Base-by-base conservation (phyloP, 2,797 vertebrate genomes). In the Acipenser ruthenus region DNA sequence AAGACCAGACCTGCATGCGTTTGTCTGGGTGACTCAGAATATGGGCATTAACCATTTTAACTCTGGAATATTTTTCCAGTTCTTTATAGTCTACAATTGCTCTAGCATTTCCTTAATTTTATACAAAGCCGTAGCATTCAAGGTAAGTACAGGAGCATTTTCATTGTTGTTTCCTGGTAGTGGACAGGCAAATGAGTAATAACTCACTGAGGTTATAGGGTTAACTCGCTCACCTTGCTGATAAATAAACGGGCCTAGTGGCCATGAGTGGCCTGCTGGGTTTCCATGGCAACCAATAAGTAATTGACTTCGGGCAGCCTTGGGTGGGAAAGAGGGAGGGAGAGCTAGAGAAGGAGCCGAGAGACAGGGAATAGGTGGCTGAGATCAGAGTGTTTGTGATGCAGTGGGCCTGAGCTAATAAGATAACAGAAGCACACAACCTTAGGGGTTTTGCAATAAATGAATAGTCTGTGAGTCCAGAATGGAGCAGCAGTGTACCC, bases 241-340 rank as follows among this genome's bases (percentile, higher is more conserved):
- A 63, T 64, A 37, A 80, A 77, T 13, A 9, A 62, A 51, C 71
- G 59, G 53, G 65, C 73, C 61, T 50, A 63, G 49, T 67, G 68
- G 64, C 66, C 69, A 58, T 8, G 50, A 67, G 55, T 50, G 47
- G 49, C 63, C 68, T 62, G 63, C 63, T 23, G 59, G 47, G 74
- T 73, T 70, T 63, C 80, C 72, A 76, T 70, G 72, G 77, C 71
- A 78, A 83, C 70, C 68, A 58, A 66, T 72, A 70, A 76, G 73
- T 70, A 69, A 64, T 62, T 60, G 62, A 64, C 53, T 68, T 62
- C 55, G 70, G 67, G 15, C 65, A 71, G 69, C 60, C 72, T 63
- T 67, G 60, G 65, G 51, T 63, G 47, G 47, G 49, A 65, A 67
- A 70, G 68, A 71, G 67, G 50, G 67, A 71, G 65, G 60, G 65